Percentiles rank a stretch among this genome's conserved stretches.
phyloP scores from a whole-genome alignment of 2,888 invertebrate species.

The Morinoia aosen region DNA sequence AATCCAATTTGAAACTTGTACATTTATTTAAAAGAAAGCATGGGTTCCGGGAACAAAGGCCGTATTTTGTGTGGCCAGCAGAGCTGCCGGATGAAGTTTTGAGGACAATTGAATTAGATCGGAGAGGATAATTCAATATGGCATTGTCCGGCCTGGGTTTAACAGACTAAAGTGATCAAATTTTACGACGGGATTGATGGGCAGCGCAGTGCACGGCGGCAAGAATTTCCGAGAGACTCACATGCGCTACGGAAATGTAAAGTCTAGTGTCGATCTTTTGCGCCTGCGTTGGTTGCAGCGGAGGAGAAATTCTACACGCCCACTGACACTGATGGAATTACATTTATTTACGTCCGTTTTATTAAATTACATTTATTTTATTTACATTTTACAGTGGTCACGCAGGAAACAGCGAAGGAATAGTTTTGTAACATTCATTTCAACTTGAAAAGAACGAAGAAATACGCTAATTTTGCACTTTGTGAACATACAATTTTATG shows the following conservation, averaged over 20 bases:
- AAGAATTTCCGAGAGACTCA: neutral
- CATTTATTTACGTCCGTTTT: no score
- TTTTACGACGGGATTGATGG: conserved; percentile 25
- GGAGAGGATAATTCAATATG: conserved; percentile 48
- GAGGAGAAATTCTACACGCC: neutral
- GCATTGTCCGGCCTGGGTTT: conserved; percentile 42
- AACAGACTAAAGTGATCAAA: conserved; percentile 45
- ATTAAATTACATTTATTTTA: no score
- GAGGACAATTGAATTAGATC: conserved; percentile 40
- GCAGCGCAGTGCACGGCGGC: neutral
- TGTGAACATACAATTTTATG: no score
- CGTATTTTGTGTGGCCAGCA: conserved; percentile 28
- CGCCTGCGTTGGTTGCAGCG: neutral
- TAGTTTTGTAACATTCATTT: no score
- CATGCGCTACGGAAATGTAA: neutral
- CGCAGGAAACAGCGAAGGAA: no score
- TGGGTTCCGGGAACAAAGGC: neutral
- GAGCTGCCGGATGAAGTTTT: conserved; percentile 18
- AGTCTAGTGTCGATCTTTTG: neutral
- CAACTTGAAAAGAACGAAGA: no score
- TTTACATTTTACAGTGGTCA: no score
- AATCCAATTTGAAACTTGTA: neutral
- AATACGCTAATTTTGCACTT: no score
- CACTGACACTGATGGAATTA: neutral
- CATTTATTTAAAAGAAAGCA: neutral